Evolutionary conservation across 2,113 vertebrate genomes (phyloP).

Genomic region (Bubo scandiacus): DNA sequence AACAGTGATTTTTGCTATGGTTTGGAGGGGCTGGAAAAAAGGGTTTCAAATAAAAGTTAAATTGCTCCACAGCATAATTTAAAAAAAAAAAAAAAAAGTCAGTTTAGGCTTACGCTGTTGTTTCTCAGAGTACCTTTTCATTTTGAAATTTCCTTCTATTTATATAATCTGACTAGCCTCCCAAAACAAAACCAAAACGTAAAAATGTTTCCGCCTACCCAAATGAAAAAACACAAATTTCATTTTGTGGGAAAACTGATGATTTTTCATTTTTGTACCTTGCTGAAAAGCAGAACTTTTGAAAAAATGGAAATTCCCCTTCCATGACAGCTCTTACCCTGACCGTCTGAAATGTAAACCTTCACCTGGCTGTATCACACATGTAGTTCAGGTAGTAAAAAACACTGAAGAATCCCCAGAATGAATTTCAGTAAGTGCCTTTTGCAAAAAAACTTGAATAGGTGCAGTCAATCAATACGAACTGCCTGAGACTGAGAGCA

Average conservation of each 20-base stretch:
- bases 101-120: neutral
- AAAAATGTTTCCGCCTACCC: neutral
- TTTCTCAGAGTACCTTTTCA: neutral
- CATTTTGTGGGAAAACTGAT: accelerated
- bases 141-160: neutral
- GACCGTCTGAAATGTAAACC: neutral
- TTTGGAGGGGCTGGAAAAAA: neutral
- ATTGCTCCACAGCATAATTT: neutral
- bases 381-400: neutral
- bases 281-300: neutral
- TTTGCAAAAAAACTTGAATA: neutral
- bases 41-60: neutral
- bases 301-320: neutral
- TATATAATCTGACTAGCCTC: neutral
- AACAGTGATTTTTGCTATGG: neutral
- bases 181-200: neutral
- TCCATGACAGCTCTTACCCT: neutral
- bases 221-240: neutral
- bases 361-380: neutral
- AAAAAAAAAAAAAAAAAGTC: neutral
- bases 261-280: neutral
- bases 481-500: neutral
- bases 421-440: neutral
- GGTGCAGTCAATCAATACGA: neutral
- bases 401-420: neutral